Evolutionary conservation across 1,140 invertebrate species (phyloP).

Genomic region (Panagrolaimus sp.): DNA sequence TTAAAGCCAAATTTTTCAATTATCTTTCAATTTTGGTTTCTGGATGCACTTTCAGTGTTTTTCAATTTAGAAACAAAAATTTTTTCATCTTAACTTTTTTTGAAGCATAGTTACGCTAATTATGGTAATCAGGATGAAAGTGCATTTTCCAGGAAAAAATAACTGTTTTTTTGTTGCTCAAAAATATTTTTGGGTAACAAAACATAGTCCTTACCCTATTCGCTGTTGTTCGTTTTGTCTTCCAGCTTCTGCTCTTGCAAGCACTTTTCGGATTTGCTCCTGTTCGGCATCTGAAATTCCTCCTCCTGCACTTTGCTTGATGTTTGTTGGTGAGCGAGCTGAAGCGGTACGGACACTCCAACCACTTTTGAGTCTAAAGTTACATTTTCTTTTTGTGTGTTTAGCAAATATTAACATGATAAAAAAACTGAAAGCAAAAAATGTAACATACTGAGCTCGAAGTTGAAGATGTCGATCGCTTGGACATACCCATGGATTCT

Average conservation of each 20-base stretch:
- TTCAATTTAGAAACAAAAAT: too few species aligned
- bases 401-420: too few species aligned
- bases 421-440: not conserved
- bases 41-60: too few species aligned
- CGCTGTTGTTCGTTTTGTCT: constrained; percentile 48
- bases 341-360: constrained; percentile 53
- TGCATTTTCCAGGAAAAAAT: too few species aligned
- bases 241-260: constrained; percentile 51
- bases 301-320: constrained; percentile 30
- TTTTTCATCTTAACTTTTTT: too few species aligned
- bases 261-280: constrained; percentile 49
- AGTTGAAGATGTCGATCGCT: constrained; percentile 82
- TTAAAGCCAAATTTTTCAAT: too few species aligned
- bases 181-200: not conserved
- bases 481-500: constrained; percentile 72
- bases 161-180: too few species aligned
- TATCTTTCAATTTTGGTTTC: too few species aligned
- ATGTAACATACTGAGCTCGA: constrained; percentile 76
- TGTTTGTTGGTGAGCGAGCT: constrained; percentile 51
- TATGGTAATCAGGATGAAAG: too few species aligned
- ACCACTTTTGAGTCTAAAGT: constrained; percentile 51
- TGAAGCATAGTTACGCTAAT: too few species aligned
- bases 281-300: constrained; percentile 54
- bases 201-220: constrained; percentile 46
- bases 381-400: not conserved